phyloP scores from a whole-genome alignment of 2,113 vertebrate genomes.

The Leptosomus discolor region DNA sequence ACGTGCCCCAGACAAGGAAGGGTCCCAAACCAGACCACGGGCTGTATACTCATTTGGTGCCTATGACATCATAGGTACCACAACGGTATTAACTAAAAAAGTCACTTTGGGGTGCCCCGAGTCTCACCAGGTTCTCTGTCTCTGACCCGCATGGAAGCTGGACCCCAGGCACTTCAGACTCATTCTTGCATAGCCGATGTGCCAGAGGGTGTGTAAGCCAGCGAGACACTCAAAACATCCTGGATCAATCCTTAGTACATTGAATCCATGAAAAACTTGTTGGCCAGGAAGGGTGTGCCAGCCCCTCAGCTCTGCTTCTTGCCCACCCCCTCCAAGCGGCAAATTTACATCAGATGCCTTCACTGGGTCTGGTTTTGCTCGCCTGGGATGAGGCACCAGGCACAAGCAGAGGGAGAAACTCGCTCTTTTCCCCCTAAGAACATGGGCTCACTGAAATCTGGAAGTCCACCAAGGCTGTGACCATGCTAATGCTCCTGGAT shows the following conservation, averaged over 20 bases:
- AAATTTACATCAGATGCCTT: not conserved
- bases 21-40: not conserved
- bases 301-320: not conserved
- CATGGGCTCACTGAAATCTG: rapidly evolving
- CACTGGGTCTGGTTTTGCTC: not conserved
- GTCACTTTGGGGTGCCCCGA: not conserved
- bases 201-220: not conserved
- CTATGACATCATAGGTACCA: too few relatives aligned
- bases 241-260: not conserved
- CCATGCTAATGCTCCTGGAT: not conserved
- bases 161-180: not conserved
- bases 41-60: not conserved
- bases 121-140: not conserved
- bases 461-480: not conserved
- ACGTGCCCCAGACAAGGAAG: not conserved
- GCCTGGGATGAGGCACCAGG: too few relatives aligned
- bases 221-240: not conserved
- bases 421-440: not conserved
- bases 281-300: not conserved
- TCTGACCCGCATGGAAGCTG: not conserved
- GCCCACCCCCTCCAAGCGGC: too few relatives aligned
- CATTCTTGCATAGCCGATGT: not conserved
- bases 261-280: not conserved
- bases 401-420: not conserved
- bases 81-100: not conserved